Conservation (phyloP, 2,797 vertebrate species). For the Babyrousa celebensis region DNA sequence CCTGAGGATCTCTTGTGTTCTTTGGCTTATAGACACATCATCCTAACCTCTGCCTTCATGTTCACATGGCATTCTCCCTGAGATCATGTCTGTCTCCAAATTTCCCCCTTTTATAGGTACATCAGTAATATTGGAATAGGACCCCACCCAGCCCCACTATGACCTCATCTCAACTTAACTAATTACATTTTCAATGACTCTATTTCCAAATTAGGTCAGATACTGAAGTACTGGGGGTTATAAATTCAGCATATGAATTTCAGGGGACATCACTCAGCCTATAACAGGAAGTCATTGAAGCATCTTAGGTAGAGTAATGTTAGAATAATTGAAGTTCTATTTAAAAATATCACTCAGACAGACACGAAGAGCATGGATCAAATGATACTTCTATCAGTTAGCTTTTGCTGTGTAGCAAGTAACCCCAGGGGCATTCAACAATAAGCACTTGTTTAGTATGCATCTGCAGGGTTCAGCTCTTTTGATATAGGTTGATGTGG, state of each 20-base stretch:
- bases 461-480: neutral
- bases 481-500: neutral
- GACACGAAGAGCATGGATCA: neutral
- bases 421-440: neutral
- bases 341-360: constrained; percentile 7
- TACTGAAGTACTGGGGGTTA: neutral
- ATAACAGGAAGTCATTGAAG: neutral
- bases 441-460: neutral
- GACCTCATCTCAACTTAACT: neutral
- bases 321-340: neutral
- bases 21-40: neutral
- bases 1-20: neutral
- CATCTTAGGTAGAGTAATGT: neutral
- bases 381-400: neutral
- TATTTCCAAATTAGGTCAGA: neutral
- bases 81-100: neutral
- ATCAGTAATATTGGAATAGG: neutral
- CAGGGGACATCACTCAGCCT: neutral
- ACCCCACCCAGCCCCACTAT: neutral
- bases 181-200: neutral
- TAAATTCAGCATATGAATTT: neutral
- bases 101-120: neutral
- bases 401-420: neutral
- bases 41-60: neutral
- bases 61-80: neutral